Evolutionary conservation across 2,113 vertebrate species (phyloP), one percentile per base, ranked within the genome.

Genomic region (Eonycteris spelaea): DNA sequence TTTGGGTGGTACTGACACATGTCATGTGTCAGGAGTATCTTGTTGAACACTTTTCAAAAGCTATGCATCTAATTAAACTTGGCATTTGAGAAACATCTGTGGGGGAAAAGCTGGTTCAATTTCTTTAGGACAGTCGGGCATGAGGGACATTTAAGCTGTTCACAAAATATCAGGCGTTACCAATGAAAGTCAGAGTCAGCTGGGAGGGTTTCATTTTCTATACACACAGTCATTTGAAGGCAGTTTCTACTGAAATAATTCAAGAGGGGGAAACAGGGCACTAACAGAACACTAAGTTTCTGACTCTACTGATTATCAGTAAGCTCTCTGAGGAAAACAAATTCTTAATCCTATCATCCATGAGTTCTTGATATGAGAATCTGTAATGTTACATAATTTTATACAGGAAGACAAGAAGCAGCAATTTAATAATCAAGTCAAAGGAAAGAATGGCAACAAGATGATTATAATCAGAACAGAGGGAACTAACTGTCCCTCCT

Each of bases 391-490:
- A 92, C 45, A 87, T 87, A 16, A 75, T 90, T 92, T 96, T 96
- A 94, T 65, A 91, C 78, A 95, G 21, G 26, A 93, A 96, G 90
- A 90, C 90, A 95, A 79, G 79, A 15, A 86, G 67, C 75, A 94
- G 70, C 75, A 96, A 96, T 90, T 87, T 96, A 95, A 95, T 75
- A 92, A 90, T 87, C 80, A 95, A 86, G 83, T 90, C 38, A 95
- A 95, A 55, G 79, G 55, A 55, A 94, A 94, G 84, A 94, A 95
- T 13, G 89, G 61, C 73, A 91, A 91, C 22, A 77, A 57, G 86
- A 91, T 89, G 55, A 94, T 70, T 95, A 89, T n/a, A 92, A 92
- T 90, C 90, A 96, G 55, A 91, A 24, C 38, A 94, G 55, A 93
- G 30, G 28, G 67, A 85, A 87, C 35, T 51, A 83, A 91, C 43